Conservation (phyloP, 2,113 vertebrate species). For the Megalops atlanticus region DNA sequence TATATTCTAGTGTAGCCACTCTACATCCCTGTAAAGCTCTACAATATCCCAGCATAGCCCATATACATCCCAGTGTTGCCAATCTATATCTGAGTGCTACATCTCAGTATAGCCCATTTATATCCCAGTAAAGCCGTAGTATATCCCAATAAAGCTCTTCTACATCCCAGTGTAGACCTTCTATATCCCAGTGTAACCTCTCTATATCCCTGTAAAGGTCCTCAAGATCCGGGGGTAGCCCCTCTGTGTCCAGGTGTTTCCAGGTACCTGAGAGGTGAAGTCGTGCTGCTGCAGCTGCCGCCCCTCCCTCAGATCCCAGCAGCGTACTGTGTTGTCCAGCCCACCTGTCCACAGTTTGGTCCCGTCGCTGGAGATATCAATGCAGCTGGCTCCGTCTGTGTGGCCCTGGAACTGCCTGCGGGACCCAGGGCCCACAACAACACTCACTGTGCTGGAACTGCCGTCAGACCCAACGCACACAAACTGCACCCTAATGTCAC, state of each 20-base stretch:
- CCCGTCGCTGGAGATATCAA: conserved; percentile 77
- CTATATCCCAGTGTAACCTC: too few species aligned
- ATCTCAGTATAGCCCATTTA: too few species aligned
- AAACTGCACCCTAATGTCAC: too few species aligned
- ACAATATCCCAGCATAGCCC: background rate
- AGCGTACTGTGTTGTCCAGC: conserved; percentile 75
- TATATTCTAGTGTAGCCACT: too few species aligned
- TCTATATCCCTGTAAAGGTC: background rate
- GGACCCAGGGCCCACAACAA: background rate
- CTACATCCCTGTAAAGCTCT: background rate
- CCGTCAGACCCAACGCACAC: conserved; percentile 49
- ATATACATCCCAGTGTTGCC: background rate
- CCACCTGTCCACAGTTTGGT: conserved; percentile 78
- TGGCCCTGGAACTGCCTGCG: conserved; percentile 76
- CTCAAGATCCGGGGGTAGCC: conserved; percentile 26
- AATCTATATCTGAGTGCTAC: too few species aligned
- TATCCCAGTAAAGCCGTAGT: too few species aligned
- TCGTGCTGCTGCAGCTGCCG: conserved; percentile 73
- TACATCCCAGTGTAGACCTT: too few species aligned
- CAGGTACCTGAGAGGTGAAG: conserved; percentile 69
- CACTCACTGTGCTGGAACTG: too few species aligned
- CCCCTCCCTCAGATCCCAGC: conserved; percentile 76
- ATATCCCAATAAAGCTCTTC: too few species aligned
- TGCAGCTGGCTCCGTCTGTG: too few species aligned
- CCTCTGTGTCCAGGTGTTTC: conserved; percentile 20